Conservation (phyloP, 2,113 vertebrate genomes). For the Labrus mixtus region DNA sequence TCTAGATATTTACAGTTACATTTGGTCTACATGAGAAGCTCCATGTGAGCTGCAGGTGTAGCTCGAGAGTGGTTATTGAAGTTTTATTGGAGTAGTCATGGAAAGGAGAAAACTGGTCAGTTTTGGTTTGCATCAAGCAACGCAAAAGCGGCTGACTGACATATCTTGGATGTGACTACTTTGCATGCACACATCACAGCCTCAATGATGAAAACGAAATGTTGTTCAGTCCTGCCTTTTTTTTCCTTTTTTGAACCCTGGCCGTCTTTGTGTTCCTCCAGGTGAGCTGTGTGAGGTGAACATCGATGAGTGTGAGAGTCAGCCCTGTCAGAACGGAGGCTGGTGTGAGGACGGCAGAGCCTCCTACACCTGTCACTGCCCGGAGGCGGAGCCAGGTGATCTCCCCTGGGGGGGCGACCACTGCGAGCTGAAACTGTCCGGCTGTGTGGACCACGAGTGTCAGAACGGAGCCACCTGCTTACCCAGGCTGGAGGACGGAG, state of each 20-base stretch:
- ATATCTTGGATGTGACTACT: too few relatives aligned
- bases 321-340: constrained; percentile 91
- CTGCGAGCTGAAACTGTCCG: constrained; percentile 87
- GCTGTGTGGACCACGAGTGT: constrained; percentile 88
- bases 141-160: too few relatives aligned
- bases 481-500: constrained; percentile 83
- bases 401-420: constrained; percentile 88
- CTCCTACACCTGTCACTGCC: constrained; percentile 89
- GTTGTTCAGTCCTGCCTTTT: too few relatives aligned
- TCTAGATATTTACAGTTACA: too few relatives aligned
- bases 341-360: constrained; percentile 88
- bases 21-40: too few relatives aligned
- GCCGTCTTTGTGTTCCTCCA: constrained; percentile 57
- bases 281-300: constrained; percentile 89
- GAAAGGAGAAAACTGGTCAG: too few relatives aligned
- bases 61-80: too few relatives aligned
- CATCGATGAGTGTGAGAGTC: constrained; percentile 90
- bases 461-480: constrained; percentile 88
- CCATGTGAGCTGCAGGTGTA: too few relatives aligned
- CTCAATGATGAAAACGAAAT: too few relatives aligned
- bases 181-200: too few relatives aligned
- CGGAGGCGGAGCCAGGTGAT: constrained; percentile 72
- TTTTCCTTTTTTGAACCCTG: constrained; percentile 4
- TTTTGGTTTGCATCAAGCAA: too few relatives aligned
- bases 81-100: too few relatives aligned